These are phyloP conservation scores for Phenganax subtilis DNA, from an alignment of 92 coral and sea anemone genomes.

Conservation along the genomic window DNA sequence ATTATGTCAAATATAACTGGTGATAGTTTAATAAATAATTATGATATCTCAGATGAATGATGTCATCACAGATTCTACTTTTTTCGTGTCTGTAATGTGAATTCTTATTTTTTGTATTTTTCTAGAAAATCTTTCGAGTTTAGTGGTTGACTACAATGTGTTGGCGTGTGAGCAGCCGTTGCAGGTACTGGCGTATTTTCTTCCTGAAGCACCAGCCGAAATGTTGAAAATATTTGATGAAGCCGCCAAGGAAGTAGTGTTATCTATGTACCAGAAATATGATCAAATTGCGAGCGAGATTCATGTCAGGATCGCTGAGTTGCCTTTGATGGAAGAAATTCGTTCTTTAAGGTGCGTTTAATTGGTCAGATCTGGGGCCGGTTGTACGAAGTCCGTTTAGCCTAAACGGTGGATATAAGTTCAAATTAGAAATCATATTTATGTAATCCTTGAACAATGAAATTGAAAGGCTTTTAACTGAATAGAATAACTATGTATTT, in stretches of 20 bases:
- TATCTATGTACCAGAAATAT: conserved; percentile 91
- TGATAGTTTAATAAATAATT: too few species aligned
- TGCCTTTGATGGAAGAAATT: conserved; percentile 93
- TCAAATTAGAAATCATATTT: too few species aligned
- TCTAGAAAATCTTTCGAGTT: conserved; percentile 80
- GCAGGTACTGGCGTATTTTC: conserved; percentile 81
- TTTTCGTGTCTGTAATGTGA: neutral
- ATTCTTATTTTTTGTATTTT: neutral
- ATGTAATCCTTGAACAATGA: too few species aligned
- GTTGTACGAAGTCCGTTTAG: too few species aligned
- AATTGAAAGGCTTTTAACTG: too few species aligned
- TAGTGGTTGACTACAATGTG: conserved; percentile 83
- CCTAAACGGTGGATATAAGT: too few species aligned
- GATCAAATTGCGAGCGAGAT: conserved; percentile 88
- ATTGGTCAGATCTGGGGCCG: neutral
- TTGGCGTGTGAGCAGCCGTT: conserved; percentile 90
- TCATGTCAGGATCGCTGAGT: conserved; percentile 88
- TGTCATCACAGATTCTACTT: too few species aligned
- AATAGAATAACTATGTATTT: too few species aligned
- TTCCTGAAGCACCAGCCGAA: conserved; percentile 98
- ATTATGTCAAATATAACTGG: too few species aligned
- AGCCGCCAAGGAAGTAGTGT: conserved; percentile 97
- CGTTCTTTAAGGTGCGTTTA: conserved; percentile 72
- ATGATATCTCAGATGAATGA: too few species aligned
- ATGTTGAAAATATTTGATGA: conserved; percentile 92